Evolutionary conservation across 1,140 invertebrate species (phyloP), one percentile per base, ranked within the genome.

Genomic region (Coenobita brevimanus): DNA sequence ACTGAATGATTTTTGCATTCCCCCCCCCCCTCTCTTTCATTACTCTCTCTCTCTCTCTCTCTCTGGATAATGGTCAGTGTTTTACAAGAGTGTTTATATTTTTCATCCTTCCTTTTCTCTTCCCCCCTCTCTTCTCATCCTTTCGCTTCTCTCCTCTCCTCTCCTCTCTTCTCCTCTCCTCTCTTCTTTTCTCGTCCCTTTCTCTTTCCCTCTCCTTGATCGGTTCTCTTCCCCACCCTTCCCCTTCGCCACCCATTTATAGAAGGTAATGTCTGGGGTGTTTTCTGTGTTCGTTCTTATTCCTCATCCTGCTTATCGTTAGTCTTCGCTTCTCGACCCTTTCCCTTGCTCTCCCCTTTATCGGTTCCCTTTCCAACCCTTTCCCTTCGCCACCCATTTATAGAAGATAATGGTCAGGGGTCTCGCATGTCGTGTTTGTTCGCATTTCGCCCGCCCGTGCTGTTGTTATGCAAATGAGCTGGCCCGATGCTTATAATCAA

Each of bases 381-480:
- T 57, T 57, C n/a, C n/a, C n/a, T n/a, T n/a, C n/a, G n/a, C 46
- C 6, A 50, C 46, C 46, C 46, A 50, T 50, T 50, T 50, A 50
- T 50, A 50, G 46, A 50, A 50, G 46, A 50, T 50, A 8, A 50
- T 50, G 46, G 46, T 50, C 46, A 50, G 46, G 17, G n/a, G 46
- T 17, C 46, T 6, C 46, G 46, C 46, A 50, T 50, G 46, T 50
- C 46, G 46, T 50, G 46, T 50, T 50, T 50, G 46, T 50, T 50
- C 46, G 10, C 60, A 60, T 67, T 82, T 8, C 79, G n/a, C 79
- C 79, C 8, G 38, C 15, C n/a, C 15, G 17, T 46, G 21, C 10
- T 60, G 41, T 82, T 82, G 79, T 82, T 82, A 82, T 82, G 79
- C 38, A 67, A 67, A 82, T 82, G 21, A 64, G 60, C 60, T 41